Base-by-base conservation (phyloP, 2,113 vertebrate genomes). In the Aptenodytes patagonicus region DNA sequence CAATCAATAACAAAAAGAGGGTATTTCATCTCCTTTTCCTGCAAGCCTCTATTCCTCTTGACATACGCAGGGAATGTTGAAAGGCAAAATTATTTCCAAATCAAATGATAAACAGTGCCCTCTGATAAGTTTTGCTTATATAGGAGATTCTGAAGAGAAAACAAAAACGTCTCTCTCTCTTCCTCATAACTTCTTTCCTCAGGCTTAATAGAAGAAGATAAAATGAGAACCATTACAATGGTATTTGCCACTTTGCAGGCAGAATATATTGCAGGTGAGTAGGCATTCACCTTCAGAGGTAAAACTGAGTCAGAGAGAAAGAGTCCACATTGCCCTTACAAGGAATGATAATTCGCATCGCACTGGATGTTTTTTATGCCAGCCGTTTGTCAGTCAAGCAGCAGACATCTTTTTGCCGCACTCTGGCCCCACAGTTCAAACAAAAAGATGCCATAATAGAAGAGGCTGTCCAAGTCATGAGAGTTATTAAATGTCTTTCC, bases 191-290 rank as follows among this genome's bases (percentile, higher is more conserved):
- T 93, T 89, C 87, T 94, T 91, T 92, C 87, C 78, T 91, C 84
- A 62, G 78, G 58, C 76, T 96, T 91, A 87, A 97, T 86, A 93
- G 94, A 83, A 83, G 91, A 93, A 90, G 86, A 92, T 94, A 94
- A 96, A 97, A 92, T 76, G 64, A 92, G 72, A 89, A 65, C 26
- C 68, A 91, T 95, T 94, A 90, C 91, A 95, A 72, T 58, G 68
- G 71, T 87, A 87, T 79, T 95, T 87, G 65, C 91, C 90, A 95
- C 90, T 95, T 93, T 96, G 70, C 81, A 83, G 89, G 54, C 77
- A 92, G 75, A 90, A 87, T 94, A 90, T 91, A 87, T 64, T 93
- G 82, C 90, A 93, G 92, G 95, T 92, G 92, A 86, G 64, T 16
- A 91, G 60, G 38, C 90, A 91, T 95, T 95, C 91, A 88, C 87